A percentile compares a stretch with the other conserved stretches of the same genome.
phyloP scores from a whole-genome alignment of 2,113 vertebrate species.

The Phaetusa simplex region DNA sequence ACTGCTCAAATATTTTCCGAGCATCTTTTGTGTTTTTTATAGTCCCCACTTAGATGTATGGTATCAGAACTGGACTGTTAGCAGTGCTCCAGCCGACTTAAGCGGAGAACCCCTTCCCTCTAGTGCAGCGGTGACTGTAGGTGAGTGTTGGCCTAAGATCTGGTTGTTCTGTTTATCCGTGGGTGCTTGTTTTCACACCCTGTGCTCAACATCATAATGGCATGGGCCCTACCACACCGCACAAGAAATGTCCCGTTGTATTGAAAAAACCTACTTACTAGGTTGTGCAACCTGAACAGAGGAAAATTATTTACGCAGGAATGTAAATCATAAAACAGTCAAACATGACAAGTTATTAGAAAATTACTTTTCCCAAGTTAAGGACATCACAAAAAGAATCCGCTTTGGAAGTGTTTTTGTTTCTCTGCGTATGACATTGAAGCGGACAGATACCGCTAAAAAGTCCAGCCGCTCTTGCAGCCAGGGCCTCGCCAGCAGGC shows the following conservation, averaged over 20 bases:
- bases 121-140: neutral
- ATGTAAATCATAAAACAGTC: slow-evolving; percentile 14
- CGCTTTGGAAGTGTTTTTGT: neutral
- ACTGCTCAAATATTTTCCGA: neutral
- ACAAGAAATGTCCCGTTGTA: neutral
- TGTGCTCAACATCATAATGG: neutral
- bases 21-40: neutral
- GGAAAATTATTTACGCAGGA: neutral
- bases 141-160: neutral
- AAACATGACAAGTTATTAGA: neutral
- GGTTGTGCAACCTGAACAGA: neutral
- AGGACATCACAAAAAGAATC: slow-evolving; percentile 30
- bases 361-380: slow-evolving; percentile 37
- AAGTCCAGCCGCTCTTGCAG: neutral
- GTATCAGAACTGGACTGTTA: neutral
- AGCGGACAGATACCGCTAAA: neutral
- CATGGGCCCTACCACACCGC: neutral
- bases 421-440: neutral
- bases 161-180: neutral
- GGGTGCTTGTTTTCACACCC: neutral
- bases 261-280: neutral
- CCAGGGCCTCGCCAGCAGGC: neutral
- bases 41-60: neutral
- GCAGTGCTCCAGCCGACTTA: neutral
- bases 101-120: neutral